A percentile compares a stretch with the other conserved stretches of the same genome.
Conservation (phyloP, 2,888 invertebrate genomes). For the Tupiocoris notatus region DNA sequence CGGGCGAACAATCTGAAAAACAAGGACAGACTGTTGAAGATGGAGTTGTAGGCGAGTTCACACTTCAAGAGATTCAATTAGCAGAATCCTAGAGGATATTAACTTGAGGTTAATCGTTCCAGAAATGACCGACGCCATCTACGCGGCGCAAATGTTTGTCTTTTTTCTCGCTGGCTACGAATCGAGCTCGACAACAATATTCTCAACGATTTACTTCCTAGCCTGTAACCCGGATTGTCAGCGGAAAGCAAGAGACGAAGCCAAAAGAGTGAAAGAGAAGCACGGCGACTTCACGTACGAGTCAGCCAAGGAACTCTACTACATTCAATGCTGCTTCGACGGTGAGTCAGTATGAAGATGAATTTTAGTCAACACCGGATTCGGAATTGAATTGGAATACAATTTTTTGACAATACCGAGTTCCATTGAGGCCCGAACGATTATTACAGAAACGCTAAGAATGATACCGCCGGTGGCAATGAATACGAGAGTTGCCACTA, state of each 20-base stretch:
- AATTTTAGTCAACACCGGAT: too few species aligned
- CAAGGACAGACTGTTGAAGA: too few species aligned
- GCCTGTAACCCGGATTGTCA: constrained; percentile 59
- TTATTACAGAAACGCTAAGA: constrained; percentile 3
- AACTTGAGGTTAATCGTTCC: too few species aligned
- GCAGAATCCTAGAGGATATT: too few species aligned
- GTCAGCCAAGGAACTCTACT: constrained; percentile 59
- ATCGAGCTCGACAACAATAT: constrained; percentile 62
- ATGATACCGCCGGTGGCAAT: background rate
- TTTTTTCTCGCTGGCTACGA: constrained; percentile 65
- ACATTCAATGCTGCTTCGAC: constrained; percentile 59
- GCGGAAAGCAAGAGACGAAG: constrained; percentile 56
- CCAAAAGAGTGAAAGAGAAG: constrained; percentile 54
- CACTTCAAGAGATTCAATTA: too few species aligned
- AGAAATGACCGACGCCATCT: constrained; percentile 56
- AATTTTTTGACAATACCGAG: too few species aligned
- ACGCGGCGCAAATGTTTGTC: constrained; percentile 59
- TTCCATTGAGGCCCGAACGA: too few species aligned
- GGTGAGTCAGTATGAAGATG: constrained; percentile 55
- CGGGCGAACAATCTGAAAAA: too few species aligned
- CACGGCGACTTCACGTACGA: constrained; percentile 58
- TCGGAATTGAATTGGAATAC: too few species aligned
- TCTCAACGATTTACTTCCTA: constrained; percentile 59
- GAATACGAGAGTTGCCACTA: background rate
- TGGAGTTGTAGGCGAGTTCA: too few species aligned